Percentiles rank a stretch among this genome's conserved stretches.
These are phyloP conservation scores for Auanema freiburgensis DNA, from an alignment of 2,888 invertebrate genomes.

Conservation along the genomic window DNA sequence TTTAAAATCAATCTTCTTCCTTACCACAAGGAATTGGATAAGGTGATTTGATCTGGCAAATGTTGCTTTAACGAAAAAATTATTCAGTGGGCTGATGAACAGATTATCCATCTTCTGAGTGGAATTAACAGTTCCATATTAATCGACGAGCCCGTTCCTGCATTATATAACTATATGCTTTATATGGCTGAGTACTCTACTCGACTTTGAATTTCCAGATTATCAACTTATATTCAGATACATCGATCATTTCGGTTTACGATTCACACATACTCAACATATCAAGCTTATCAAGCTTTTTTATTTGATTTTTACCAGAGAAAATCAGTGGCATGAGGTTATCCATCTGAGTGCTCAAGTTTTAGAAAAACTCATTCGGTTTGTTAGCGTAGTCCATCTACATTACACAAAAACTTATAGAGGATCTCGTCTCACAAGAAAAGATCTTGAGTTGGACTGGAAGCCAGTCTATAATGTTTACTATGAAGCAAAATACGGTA, in stretches of 20 bases:
- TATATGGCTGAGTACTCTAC: conserved; percentile 8
- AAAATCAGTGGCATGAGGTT: conserved; percentile 15
- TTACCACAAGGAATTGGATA: conserved; percentile 12
- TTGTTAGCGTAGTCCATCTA: not conserved
- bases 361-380: conserved; percentile 18
- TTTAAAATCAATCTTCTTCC: conserved; percentile 13
- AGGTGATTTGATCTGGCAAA: conserved; percentile 6
- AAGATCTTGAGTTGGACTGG: conserved; percentile 39
- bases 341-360: conserved; percentile 14
- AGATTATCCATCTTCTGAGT: conserved; percentile 8
- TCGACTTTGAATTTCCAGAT: not conserved
- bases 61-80: not conserved
- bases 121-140: conserved; percentile 11
- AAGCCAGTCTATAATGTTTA: conserved; percentile 27
- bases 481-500: conserved; percentile 18
- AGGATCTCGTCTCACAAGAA: conserved; percentile 15
- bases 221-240: conserved; percentile 19
- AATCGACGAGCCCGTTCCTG: conserved; percentile 20
- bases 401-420: conserved; percentile 10
- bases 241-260: conserved; percentile 28
- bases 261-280: conserved; percentile 25
- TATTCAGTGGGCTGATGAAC: not conserved
- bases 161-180: conserved; percentile 11
- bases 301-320: conserved; percentile 17
- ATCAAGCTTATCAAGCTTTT: conserved; percentile 22